These are phyloP conservation scores for Montipora cactus DNA, from an alignment of 64 coral and sea anemone species.

Conservation along the genomic window DNA sequence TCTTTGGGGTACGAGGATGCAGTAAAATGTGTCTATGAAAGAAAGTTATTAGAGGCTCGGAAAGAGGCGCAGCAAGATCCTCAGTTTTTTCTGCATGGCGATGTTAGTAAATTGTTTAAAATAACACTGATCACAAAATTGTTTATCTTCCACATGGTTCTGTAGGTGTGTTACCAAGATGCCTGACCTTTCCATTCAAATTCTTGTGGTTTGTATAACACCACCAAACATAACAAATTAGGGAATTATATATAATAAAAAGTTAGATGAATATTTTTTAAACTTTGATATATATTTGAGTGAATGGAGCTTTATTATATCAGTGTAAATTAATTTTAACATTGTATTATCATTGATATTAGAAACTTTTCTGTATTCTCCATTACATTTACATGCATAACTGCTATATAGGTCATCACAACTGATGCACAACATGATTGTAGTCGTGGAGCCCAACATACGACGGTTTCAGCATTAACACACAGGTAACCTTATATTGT, in stretches of 20 bases:
- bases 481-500: conserved; percentile 4
- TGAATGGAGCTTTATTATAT: not conserved
- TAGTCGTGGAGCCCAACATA: conserved; percentile 34
- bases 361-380: not conserved
- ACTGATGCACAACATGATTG: conserved; percentile 54
- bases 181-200: too few species aligned
- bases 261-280: too few species aligned
- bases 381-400: not conserved
- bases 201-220: too few species aligned
- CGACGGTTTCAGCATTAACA: conserved; percentile 44
- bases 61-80: conserved; percentile 30
- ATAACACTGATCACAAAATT: not conserved
- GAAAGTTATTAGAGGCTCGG: conserved; percentile 16
- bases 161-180: too few species aligned
- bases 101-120: not conserved
- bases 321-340: not conserved
- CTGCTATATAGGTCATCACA: conserved; percentile 20
- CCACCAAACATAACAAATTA: too few species aligned
- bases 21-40: not conserved
- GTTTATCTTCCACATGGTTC: not conserved
- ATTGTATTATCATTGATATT: not conserved
- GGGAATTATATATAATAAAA: too few species aligned
- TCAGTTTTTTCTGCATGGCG: not conserved
- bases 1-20: conserved; percentile 30
- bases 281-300: too few species aligned